A percentile compares a stretch with the other conserved stretches of the same genome.
Evolutionary conservation across 1,140 invertebrate species (phyloP).

Genomic region (Stegodyphus dumicola): DNA sequence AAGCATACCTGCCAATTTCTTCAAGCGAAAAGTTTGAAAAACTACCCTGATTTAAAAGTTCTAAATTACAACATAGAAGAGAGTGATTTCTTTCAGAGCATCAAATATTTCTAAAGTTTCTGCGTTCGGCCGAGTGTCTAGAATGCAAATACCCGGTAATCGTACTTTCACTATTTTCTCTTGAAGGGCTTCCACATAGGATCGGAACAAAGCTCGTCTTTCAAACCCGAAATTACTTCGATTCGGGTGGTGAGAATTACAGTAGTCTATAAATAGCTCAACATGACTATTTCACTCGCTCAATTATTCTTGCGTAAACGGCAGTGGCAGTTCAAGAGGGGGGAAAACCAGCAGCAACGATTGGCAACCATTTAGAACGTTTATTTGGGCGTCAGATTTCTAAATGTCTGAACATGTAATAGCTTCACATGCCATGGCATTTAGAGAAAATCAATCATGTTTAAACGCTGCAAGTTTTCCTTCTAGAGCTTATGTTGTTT

Average conservation of each 20-base stretch:
- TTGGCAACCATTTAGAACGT: constrained; percentile 34
- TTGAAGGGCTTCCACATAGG: too few relatives aligned
- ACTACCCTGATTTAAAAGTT: too few relatives aligned
- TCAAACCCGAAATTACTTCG: constrained; percentile 31
- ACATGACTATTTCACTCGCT: constrained; percentile 22
- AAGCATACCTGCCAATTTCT: too few relatives aligned
- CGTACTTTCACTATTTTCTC: too few relatives aligned
- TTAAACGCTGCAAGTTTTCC: constrained; percentile 16
- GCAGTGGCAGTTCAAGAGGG: not conserved
- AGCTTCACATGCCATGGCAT: not conserved
- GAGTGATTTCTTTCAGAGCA: too few relatives aligned
- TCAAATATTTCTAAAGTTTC: too few relatives aligned
- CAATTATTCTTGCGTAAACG: constrained; percentile 45
- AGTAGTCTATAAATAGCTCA: constrained; percentile 18
- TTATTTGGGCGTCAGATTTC: constrained; percentile 40
- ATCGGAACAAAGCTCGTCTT: not conserved
- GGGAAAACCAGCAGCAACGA: constrained; percentile 24
- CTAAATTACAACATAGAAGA: too few relatives aligned
- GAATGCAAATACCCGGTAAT: too few relatives aligned
- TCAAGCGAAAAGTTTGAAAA: too few relatives aligned
- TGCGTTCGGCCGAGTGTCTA: too few relatives aligned
- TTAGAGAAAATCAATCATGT: constrained; percentile 43
- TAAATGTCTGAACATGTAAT: constrained; percentile 1
- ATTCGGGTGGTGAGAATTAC: constrained; percentile 28
- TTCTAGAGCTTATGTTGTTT: too few relatives aligned